phyloP scores from a whole-genome alignment of 1,140 invertebrate species.

The Gryon sp. region DNA sequence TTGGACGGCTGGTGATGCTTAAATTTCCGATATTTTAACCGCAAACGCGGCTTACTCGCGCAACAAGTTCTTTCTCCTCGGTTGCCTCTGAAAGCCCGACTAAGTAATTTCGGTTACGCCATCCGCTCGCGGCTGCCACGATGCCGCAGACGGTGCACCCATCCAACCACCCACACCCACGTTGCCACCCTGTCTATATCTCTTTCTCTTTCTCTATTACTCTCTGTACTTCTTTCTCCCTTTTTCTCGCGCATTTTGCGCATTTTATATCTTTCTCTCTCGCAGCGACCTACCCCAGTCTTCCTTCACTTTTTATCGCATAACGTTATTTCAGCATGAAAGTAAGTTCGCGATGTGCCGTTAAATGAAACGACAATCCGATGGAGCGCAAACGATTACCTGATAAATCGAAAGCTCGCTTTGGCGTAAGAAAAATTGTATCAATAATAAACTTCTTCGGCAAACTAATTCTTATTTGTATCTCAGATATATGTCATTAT shows the following conservation, averaged over 20 bases:
- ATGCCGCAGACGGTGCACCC: slow-evolving; percentile 64
- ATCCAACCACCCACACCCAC: slow-evolving; percentile 24
- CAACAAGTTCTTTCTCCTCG: slow-evolving; percentile 80
- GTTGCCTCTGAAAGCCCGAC: slow-evolving; percentile 76
- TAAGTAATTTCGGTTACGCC: slow-evolving; percentile 77
- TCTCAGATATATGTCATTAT: slow-evolving; percentile 2
- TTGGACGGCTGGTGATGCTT: slow-evolving; percentile 62
- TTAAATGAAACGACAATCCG: slow-evolving; percentile 61
- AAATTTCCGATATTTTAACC: slow-evolving; percentile 75
- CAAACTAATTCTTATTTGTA: slow-evolving; percentile 34
- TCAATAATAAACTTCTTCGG: slow-evolving; percentile 36
- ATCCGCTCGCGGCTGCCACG: slow-evolving; percentile 72
- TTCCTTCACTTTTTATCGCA: slow-evolving; percentile 61
- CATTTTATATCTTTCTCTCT: slow-evolving; percentile 16
- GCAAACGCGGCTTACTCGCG: slow-evolving; percentile 74
- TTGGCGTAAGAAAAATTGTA: slow-evolving; percentile 23
- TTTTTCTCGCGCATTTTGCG: slow-evolving; percentile 14
- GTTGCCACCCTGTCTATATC: slow-evolving; percentile 32
- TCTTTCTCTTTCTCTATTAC: too few species aligned
- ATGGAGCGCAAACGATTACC: slow-evolving; percentile 40
- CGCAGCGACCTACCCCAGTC: slow-evolving; percentile 53
- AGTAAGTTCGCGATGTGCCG: slow-evolving; percentile 62
- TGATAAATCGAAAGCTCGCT: slow-evolving; percentile 39
- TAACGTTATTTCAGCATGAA: slow-evolving; percentile 60
- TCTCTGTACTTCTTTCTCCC: too few species aligned